These are phyloP conservation scores for Epizoanthus illoricatus DNA, from an alignment of 92 coral and sea anemone species.

Conservation along the genomic window DNA sequence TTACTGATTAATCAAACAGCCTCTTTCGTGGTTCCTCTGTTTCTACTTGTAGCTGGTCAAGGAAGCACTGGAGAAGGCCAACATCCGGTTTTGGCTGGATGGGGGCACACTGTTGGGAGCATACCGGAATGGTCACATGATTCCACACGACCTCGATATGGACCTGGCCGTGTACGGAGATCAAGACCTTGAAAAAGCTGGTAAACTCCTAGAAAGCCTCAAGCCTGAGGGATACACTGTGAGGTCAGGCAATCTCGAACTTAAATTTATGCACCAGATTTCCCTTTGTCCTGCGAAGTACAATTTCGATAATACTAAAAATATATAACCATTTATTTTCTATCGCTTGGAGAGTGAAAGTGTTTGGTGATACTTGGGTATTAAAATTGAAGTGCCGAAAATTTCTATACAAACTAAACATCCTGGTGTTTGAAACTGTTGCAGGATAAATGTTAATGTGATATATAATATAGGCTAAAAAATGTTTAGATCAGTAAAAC, in stretches of 20 bases:
- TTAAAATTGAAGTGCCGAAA: too few species aligned
- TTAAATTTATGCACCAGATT: neutral
- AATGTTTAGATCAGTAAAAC: too few species aligned
- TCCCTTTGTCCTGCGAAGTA: too few species aligned
- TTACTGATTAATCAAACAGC: neutral
- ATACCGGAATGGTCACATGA: slow-evolving; percentile 46
- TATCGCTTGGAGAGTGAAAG: too few species aligned
- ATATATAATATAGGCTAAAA: too few species aligned
- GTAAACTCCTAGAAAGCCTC: slow-evolving; percentile 19
- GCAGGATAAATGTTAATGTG: too few species aligned
- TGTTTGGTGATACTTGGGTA: too few species aligned
- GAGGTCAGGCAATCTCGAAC: neutral
- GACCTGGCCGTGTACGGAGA: slow-evolving; percentile 57
- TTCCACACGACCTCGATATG: slow-evolving; percentile 57
- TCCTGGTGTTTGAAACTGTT: too few species aligned
- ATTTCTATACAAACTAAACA: too few species aligned
- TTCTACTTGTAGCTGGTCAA: slow-evolving; percentile 17
- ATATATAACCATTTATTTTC: neutral
- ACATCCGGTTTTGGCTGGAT: slow-evolving; percentile 44
- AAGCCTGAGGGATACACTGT: slow-evolving; percentile 42
- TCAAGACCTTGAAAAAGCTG: slow-evolving; percentile 40
- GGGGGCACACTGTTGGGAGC: slow-evolving; percentile 65
- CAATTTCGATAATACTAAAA: neutral
- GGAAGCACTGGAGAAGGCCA: slow-evolving; percentile 10
- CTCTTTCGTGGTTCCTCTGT: neutral